phyloP scores from a whole-genome alignment of 2,888 invertebrate genomes.

The Parnassius mnemosyne region DNA sequence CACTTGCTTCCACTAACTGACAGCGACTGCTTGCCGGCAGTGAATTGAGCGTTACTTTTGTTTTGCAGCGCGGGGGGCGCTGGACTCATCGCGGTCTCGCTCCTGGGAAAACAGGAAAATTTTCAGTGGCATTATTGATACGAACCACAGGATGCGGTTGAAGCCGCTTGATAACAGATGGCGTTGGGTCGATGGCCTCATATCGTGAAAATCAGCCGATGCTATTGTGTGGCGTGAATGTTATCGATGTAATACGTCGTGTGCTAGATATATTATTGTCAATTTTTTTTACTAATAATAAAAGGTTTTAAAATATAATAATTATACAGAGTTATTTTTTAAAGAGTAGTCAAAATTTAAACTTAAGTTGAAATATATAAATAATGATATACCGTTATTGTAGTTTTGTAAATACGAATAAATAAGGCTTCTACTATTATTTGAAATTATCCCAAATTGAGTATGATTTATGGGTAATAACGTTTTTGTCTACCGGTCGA shows the following conservation, averaged over 20 bases:
- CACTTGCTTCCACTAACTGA: slow-evolving; percentile 48
- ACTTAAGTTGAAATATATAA: no score
- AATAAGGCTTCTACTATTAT: no score
- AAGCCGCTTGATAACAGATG: slow-evolving; percentile 65
- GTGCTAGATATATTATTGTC: neutral
- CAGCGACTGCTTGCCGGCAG: slow-evolving; percentile 60
- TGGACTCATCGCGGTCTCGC: slow-evolving; percentile 71
- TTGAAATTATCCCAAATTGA: no score
- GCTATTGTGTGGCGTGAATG: slow-evolving; percentile 10
- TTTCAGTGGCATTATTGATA: slow-evolving; percentile 63
- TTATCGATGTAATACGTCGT: neutral
- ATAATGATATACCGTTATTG: no score
- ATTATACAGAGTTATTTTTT: no score
- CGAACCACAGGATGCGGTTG: slow-evolving; percentile 54
- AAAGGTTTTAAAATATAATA: no score
- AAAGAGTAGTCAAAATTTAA: no score
- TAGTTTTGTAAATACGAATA: no score
- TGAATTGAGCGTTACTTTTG: slow-evolving; percentile 58
- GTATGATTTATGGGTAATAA: no score
- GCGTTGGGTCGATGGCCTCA: slow-evolving; percentile 47
- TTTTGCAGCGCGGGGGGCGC: slow-evolving; percentile 65
- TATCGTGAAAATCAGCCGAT: slow-evolving; percentile 25
- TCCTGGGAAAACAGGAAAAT: slow-evolving; percentile 76
- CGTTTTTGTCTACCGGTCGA: no score
- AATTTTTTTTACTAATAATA: no score